Percentiles rank a stretch among this genome's conserved stretches.
phyloP scores from a whole-genome alignment of 2,888 invertebrate genomes.

The Shargacucullia verbasci region DNA sequence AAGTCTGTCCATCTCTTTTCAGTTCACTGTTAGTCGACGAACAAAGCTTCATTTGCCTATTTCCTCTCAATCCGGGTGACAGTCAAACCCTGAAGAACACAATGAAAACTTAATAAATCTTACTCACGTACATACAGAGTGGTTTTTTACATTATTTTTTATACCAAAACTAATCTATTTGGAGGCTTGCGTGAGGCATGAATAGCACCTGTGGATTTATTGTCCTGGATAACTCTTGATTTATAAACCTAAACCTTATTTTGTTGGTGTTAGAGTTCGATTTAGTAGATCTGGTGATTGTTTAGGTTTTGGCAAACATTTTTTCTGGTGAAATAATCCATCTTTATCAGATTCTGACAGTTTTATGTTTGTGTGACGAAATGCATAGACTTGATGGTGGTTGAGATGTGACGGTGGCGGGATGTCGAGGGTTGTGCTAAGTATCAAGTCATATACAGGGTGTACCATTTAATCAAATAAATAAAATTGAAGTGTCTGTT shows the following conservation, averaged over 20 bases:
- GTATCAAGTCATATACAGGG: no score
- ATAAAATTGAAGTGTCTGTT: no score
- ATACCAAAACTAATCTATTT: slow-evolving; percentile 54
- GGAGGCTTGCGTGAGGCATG: slow-evolving; percentile 42
- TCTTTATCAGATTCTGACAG: slow-evolving; percentile 48
- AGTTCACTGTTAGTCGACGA: no score
- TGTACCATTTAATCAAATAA: no score
- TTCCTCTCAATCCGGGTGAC: background rate
- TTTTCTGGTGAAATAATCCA: slow-evolving; percentile 38
- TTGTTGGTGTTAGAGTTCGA: background rate
- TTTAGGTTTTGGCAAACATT: slow-evolving; percentile 27
- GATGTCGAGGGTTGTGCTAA: no score
- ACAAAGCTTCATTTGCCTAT: no score
- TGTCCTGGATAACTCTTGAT: slow-evolving; percentile 6
- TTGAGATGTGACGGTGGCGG: background rate
- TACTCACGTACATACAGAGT: slow-evolving; percentile 31
- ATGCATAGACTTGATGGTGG: slow-evolving; percentile 32
- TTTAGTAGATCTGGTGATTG: background rate
- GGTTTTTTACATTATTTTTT: slow-evolving; percentile 37
- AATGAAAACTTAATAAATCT: slow-evolving; percentile 40
- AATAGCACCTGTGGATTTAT: slow-evolving; percentile 61
- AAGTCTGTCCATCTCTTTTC: no score
- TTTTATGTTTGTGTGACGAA: slow-evolving; percentile 36
- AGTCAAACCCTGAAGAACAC: slow-evolving; percentile 2
- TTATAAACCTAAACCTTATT: slow-evolving; percentile 1